A percentile compares a stretch with the other conserved stretches of the same genome.
Evolutionary conservation across 2,797 vertebrate genomes (phyloP).

Genomic region (Alosa sapidissima): DNA sequence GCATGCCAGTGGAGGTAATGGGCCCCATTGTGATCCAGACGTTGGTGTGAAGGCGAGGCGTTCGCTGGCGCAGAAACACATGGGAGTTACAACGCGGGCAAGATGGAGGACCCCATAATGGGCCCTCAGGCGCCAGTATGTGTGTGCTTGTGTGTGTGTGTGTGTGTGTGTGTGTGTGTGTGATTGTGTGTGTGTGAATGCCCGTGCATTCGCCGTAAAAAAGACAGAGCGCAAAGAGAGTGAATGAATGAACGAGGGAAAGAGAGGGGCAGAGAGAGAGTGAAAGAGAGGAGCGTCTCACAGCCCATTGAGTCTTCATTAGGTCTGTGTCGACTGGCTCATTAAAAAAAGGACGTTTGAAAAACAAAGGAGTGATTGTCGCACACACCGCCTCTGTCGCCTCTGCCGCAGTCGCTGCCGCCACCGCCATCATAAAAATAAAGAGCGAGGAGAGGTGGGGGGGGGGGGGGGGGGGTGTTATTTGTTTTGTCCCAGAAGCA

Average conservation of each 20-base stretch:
- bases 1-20: not conserved
- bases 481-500: constrained; percentile 17
- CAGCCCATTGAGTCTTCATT: constrained; percentile 23
- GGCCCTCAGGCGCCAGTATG: not conserved
- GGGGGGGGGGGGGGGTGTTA: not conserved
- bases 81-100: not conserved
- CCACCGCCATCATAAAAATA: not conserved
- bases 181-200: not conserved
- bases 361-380: constrained; percentile 18
- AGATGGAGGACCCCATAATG: not conserved
- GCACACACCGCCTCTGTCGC: not conserved
- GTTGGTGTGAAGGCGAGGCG: not conserved
- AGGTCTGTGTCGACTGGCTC: constrained; percentile 20
- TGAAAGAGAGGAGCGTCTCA: not conserved
- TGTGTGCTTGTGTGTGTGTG: not conserved
- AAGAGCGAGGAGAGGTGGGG: not conserved
- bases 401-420: not conserved
- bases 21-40: not conserved
- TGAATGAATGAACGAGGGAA: not conserved
- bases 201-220: not conserved
- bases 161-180: not conserved
- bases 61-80: not conserved
- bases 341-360: not conserved
- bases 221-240: not conserved
- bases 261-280: not conserved